Base-by-base conservation (phyloP, 2,888 invertebrate species). In the Hyposoter didymator region DNA sequence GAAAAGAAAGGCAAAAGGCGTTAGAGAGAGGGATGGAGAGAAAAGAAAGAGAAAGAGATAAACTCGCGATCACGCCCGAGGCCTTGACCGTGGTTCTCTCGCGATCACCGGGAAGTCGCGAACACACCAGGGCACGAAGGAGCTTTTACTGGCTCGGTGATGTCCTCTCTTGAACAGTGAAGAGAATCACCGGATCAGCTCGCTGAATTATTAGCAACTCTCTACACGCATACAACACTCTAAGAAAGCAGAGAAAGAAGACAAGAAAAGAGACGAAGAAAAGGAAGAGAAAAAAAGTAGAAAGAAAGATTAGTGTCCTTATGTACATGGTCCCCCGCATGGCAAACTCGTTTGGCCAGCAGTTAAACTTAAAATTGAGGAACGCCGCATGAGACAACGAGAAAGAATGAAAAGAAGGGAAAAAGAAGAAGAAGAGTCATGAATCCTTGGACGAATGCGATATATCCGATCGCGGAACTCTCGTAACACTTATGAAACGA, bases 71-170 rank as follows among this genome's bases (percentile, higher is more conserved):
- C 49, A n/a, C 64, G 74, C 85, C 90, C 87, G 87, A 92, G 92
- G 90, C 93, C 92, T 93, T 93, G 93, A 92, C 93, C 92, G 90
- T 92, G 82, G 78, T 78, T 62, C 70, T 82, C 76, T 75, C 76
- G 80, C 73, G 82, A 82, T 82, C 79, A 84, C 78, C 80, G 85
- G 82, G 80, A 82, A 87, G 82, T 86, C 82, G 82, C 69, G 78
- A 79, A 78, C 73, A n/a, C 74, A 66, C 32, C 78, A 52, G 39
- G 64, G 32, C 49, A 43, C 75, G 78, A 59, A 64, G 39, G 52
- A 82, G 67, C 69, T 45, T 73, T 66, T 74, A 74, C 67, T 55
- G 47, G 10, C 67, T 72, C 28, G 64, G 14, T 7, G 47, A 59
- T 45, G 19, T 78, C 19, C 59, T 35, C 22, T 75, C 47, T 32